phyloP scores from a whole-genome alignment of 1,140 invertebrate species.

The Aricia agestis region DNA sequence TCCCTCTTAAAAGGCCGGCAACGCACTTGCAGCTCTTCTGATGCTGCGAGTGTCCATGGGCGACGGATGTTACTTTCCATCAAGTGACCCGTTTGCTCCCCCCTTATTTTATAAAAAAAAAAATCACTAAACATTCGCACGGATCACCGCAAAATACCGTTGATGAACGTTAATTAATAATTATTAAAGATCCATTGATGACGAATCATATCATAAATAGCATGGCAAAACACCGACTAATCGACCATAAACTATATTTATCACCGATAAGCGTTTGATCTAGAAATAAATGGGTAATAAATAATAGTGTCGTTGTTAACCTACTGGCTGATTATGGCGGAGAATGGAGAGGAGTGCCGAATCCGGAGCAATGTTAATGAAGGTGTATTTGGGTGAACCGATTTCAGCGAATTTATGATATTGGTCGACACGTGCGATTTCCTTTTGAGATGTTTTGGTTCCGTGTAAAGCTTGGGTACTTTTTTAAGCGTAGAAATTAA shows the following conservation, averaged over 20 bases:
- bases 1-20: too few species aligned
- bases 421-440: background rate
- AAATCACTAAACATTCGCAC: too few species aligned
- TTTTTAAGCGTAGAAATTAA: too few species aligned
- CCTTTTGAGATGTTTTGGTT: background rate
- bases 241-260: background rate
- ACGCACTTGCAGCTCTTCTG: too few species aligned
- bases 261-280: background rate
- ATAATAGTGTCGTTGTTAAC: background rate
- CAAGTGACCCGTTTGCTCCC: too few species aligned
- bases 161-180: too few species aligned
- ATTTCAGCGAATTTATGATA: background rate
- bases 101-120: too few species aligned
- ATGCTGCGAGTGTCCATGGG: too few species aligned
- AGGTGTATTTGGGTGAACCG: background rate
- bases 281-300: background rate
- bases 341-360: constrained; percentile 3
- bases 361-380: background rate
- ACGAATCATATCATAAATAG: background rate
- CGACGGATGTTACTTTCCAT: too few species aligned
- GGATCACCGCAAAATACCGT: too few species aligned
- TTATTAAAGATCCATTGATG: too few species aligned
- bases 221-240: background rate
- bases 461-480: too few species aligned
- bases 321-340: background rate